Base-by-base conservation (phyloP, 2,113 vertebrate genomes). In the Upupa epops region DNA sequence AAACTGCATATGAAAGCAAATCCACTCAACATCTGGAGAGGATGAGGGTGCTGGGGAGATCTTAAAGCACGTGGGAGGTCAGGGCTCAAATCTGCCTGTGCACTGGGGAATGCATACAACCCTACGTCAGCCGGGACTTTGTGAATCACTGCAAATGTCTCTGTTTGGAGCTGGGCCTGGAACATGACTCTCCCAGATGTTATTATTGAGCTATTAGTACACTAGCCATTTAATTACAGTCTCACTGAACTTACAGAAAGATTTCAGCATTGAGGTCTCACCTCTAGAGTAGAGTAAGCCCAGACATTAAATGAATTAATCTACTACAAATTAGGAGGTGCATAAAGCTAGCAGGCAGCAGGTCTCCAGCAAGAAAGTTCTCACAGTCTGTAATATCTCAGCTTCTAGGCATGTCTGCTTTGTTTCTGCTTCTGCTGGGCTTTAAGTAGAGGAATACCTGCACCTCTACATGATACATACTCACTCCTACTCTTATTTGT, bases 351-450 rank as follows among this genome's bases (percentile, higher is more conserved):
- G 52, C 18, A 92, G 64, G 31, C 83, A 93, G 19, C 26, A 81
- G 17, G 13, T 56, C 86, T 92, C 90, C 42, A 81, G 49, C 40
- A 77, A 36, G 17, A 17, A 34, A 66, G 25, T 88, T 90, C 45
- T 88, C 72, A 25, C 48, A 74, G 48, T 58, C 32, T 19, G 17
- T 70, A 65, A 55, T 22, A 48, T 59, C 48, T 63, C 60, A 64
- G 66, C 88, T 91, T 92, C 86, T 63, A 83, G 91, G 65, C 76
- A 93, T 25, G 21, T 71, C 83, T 81, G 46, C 36, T 72, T 85
- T 37, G 7, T 70, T 80, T 87, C 73, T 91, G 21, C 37, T 69
- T 69, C 77, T 76, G 61, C 72, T 68, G 82, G 75, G 46, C 52
- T 80, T 77, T 64, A 45, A 70, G 25, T 17, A 83, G 46, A 42